phyloP scores from a whole-genome alignment of 2,888 invertebrate species.

The Tenodera sinensis region DNA sequence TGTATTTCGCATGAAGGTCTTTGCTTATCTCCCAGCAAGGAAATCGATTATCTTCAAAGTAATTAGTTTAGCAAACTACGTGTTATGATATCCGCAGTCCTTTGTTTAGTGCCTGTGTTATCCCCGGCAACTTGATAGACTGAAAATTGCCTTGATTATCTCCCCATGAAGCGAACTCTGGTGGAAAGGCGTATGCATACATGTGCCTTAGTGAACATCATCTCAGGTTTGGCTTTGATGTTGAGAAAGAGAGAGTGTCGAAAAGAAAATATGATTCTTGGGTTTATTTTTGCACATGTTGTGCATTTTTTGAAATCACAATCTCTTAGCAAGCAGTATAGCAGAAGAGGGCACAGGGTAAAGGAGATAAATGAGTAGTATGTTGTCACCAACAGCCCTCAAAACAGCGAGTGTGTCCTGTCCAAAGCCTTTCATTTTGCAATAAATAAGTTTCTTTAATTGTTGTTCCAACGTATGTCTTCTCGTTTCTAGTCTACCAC shows the following conservation, averaged over 20 bases:
- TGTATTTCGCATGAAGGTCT: neutral
- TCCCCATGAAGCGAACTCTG: neutral
- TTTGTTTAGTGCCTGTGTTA: conserved; percentile 6
- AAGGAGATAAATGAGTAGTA: neutral
- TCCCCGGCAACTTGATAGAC: neutral
- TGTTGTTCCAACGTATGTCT: no score
- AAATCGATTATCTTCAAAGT: conserved; percentile 2
- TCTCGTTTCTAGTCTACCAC: no score
- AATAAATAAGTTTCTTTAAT: no score
- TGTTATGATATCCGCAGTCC: neutral
- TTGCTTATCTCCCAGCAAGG: neutral
- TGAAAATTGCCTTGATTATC: conserved; percentile 11
- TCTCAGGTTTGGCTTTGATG: neutral
- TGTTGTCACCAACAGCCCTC: no score
- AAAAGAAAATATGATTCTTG: neutral
- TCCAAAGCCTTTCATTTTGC: no score
- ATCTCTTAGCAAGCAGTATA: neutral
- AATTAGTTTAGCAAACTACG: neutral
- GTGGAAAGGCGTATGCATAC: neutral
- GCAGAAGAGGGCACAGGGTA: neutral
- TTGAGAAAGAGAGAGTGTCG: neutral
- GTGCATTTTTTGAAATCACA: no score
- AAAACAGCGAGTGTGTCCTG: no score
- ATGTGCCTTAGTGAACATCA: neutral
- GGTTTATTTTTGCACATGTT: neutral